Percentiles rank a stretch among this genome's conserved stretches.
Evolutionary conservation across 2,888 invertebrate genomes (phyloP).

Genomic region (Hyalella azteca): DNA sequence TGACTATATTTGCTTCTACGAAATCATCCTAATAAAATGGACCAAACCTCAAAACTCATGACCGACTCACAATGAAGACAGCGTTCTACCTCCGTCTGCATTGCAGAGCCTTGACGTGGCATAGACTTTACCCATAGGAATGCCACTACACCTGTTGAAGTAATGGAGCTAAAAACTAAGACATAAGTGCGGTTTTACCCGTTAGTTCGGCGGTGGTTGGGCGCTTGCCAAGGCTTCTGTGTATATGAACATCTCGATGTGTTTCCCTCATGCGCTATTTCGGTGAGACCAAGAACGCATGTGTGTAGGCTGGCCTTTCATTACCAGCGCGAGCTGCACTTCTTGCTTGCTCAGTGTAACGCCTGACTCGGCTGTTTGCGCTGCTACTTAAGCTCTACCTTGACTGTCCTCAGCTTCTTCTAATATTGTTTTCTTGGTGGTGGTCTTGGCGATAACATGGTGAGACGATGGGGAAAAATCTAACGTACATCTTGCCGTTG

Average conservation of each 20-base stretch:
- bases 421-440: too few relatives aligned
- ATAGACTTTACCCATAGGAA: background rate
- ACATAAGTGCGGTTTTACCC: background rate
- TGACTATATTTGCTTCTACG: too few relatives aligned
- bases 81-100: too few relatives aligned
- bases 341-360: background rate
- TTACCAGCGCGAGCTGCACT: slow-evolving; percentile 18
- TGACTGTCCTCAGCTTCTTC: too few relatives aligned
- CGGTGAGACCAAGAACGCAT: background rate
- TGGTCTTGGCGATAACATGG: too few relatives aligned
- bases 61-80: too few relatives aligned
- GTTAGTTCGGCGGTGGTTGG: background rate
- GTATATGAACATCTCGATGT: background rate
- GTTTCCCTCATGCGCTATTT: slow-evolving; percentile 17
- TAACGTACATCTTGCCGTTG: too few relatives aligned
- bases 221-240: background rate
- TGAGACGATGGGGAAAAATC: too few relatives aligned
- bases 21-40: too few relatives aligned
- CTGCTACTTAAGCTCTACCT: too few relatives aligned
- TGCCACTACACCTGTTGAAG: background rate
- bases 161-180: slow-evolving; percentile 18
- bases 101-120: background rate
- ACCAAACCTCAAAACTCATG: too few relatives aligned
- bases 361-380: background rate
- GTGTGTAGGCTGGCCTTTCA: slow-evolving; percentile 12